Evolutionary conservation across 2,888 invertebrate genomes (phyloP), one percentile per base, ranked within the genome.

Genomic region (Cephus nigrinus): DNA sequence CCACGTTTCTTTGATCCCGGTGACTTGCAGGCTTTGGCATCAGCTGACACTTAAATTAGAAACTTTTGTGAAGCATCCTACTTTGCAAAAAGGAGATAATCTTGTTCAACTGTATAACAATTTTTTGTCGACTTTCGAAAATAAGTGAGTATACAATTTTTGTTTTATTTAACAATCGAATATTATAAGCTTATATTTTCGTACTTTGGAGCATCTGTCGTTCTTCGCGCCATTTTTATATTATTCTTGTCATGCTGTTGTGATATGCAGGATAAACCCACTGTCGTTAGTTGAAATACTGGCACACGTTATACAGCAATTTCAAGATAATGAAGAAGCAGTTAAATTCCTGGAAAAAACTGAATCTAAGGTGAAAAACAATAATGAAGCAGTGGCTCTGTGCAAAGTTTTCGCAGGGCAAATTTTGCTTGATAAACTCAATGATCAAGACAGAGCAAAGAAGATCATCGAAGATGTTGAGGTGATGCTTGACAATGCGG

Each of bases 111-210:
- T 99, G 31, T 99, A 99, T 92, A 95, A 95, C 88, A 97, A 97
- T 90, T 99, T 99, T 89, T 94, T 99, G 78, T 94, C 95, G 75
- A 96, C 97, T 71, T 98, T 99, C 92, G 99, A 99, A 92, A 98
- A 96, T 92, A 97, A 98, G 98, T 97, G 93, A 95, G 96, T 93
- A 86, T 84, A 84, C 75, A 68, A 80, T 76, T 12, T 84, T 76
- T 40, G 80, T 76, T 15, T 78, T 75, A 40, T 35, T 55, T 55
- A 55, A 55, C 55, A 23, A 55, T 55, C 1, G 23, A 55, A 9
- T 55, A 55, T 55, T 55, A 55, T 55, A 15, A 55, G 9, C 23
- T 9, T 55, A 40, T 55, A 23, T 55, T 55, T 55, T 55, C 23
- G 55, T 55, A 55, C 55, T 55, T 55, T 23, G 55, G 55, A 23